These are phyloP conservation scores for Gryllus longicercus DNA, from an alignment of 2,888 invertebrate genomes.

Conservation along the genomic window DNA sequence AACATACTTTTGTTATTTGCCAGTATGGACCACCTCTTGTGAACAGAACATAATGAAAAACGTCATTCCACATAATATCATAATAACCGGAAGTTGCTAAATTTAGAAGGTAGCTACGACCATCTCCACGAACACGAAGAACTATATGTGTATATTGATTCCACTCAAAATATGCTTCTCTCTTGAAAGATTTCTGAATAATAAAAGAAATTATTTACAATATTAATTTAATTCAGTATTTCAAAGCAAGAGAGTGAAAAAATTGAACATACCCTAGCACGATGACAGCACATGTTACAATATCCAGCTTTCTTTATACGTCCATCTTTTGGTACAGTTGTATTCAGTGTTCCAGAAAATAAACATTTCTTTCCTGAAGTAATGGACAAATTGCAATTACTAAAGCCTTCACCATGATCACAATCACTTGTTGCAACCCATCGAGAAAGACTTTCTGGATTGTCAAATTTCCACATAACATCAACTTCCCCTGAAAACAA, in stretches of 20 bases:
- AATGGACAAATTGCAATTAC: conserved; percentile 62
- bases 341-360: conserved; percentile 68
- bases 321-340: conserved; percentile 77
- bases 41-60: conserved; percentile 78
- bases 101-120: conserved; percentile 82
- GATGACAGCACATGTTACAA: conserved; percentile 70
- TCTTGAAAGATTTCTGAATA: conserved; percentile 75
- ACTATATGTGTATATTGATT: conserved; percentile 68
- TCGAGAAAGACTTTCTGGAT: conserved; percentile 58
- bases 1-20: conserved; percentile 78
- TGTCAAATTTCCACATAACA: conserved; percentile 67
- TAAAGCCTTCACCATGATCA: conserved; percentile 76
- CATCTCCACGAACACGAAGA: conserved; percentile 87
- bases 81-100: conserved; percentile 69
- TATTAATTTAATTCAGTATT: neutral
- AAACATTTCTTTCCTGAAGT: conserved; percentile 66
- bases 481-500: conserved; percentile 63
- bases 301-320: conserved; percentile 73
- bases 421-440: conserved; percentile 75
- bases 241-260: neutral
- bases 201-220: conserved; percentile 30
- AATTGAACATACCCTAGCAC: conserved; percentile 57
- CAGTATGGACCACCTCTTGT: conserved; percentile 98
- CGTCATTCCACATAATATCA: conserved; percentile 87
- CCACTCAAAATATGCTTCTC: conserved; percentile 72